Conservation (phyloP, 1,140 invertebrate species). For the Drosophila murphyi region DNA sequence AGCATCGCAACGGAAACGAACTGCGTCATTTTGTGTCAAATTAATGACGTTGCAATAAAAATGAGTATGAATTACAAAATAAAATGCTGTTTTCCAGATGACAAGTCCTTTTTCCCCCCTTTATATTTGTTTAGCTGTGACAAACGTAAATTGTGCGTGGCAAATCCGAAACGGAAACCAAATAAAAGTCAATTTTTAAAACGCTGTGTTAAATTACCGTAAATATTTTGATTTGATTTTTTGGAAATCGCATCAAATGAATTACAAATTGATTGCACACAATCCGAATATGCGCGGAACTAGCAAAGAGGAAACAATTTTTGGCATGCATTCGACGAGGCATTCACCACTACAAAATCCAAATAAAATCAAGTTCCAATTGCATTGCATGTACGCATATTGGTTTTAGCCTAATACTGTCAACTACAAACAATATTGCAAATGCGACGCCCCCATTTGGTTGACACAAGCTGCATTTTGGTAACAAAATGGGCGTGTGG, state of each 20-base stretch:
- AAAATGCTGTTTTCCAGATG: slow-evolving; percentile 31
- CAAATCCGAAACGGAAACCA: not conserved
- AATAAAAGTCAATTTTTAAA: slow-evolving; percentile 9
- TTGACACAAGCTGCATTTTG: too few relatives aligned
- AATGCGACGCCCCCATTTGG: not conserved
- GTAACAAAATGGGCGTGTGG: slow-evolving; percentile 3
- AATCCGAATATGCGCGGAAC: slow-evolving; percentile 10
- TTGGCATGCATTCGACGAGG: slow-evolving; percentile 6
- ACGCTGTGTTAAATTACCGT: slow-evolving; percentile 4
- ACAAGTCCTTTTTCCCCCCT: slow-evolving; percentile 24
- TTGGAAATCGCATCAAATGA: slow-evolving; percentile 27
- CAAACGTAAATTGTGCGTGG: slow-evolving; percentile 26
- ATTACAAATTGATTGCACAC: slow-evolving; percentile 38
- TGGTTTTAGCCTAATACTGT: not conserved
- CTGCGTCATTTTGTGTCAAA: slow-evolving; percentile 66
- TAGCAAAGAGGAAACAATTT: slow-evolving; percentile 2
- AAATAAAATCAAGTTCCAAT: slow-evolving; percentile 39
- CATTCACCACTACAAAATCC: slow-evolving; percentile 7
- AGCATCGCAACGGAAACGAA: slow-evolving; percentile 16
- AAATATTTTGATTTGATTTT: slow-evolving; percentile 25
- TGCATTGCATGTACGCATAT: slow-evolving; percentile 8
- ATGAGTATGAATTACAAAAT: slow-evolving; percentile 13
- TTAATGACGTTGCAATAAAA: slow-evolving; percentile 60
- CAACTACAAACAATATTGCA: not conserved
- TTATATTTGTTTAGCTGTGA: too few relatives aligned